phyloP scores from a whole-genome alignment of 1,140 invertebrate species.

The Aphidius gifuensis region DNA sequence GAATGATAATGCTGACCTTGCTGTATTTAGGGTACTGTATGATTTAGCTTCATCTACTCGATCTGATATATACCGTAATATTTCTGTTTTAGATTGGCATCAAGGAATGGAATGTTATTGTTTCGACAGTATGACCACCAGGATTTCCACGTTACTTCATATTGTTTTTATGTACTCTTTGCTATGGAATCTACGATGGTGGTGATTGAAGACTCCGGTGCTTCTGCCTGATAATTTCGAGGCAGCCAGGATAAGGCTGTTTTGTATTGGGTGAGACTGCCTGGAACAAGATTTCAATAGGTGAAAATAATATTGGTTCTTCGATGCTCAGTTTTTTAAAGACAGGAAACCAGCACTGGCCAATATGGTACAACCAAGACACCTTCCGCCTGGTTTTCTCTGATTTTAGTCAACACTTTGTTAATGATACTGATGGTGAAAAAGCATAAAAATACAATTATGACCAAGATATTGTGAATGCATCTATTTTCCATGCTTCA shows the following conservation, averaged over 20 bases:
- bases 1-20: conserved; percentile 17
- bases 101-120: conserved; percentile 15
- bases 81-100: not conserved
- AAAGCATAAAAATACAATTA: conserved; percentile 31
- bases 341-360: conserved; percentile 33
- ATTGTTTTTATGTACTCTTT: conserved; percentile 31
- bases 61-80: conserved; percentile 14
- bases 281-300: conserved; percentile 27
- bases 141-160: conserved; percentile 27
- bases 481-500: conserved; percentile 11
- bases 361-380: conserved; percentile 30
- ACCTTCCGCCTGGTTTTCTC: conserved; percentile 21
- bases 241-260: conserved; percentile 32
- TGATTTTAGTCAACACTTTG: conserved; percentile 26
- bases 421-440: conserved; percentile 28
- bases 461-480: conserved; percentile 21
- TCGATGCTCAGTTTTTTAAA: not conserved
- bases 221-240: conserved; percentile 29
- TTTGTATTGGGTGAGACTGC: conserved; percentile 25
- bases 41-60: conserved; percentile 2
- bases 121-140: conserved; percentile 33
- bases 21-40: conserved; percentile 10
- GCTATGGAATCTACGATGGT: conserved; percentile 30
- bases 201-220: conserved; percentile 23
- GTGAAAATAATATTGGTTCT: conserved; percentile 26